Percentiles rank a stretch among this genome's conserved stretches.
phyloP scores from a whole-genome alignment of 2,113 vertebrate genomes.

The Scalopus aquaticus region DNA sequence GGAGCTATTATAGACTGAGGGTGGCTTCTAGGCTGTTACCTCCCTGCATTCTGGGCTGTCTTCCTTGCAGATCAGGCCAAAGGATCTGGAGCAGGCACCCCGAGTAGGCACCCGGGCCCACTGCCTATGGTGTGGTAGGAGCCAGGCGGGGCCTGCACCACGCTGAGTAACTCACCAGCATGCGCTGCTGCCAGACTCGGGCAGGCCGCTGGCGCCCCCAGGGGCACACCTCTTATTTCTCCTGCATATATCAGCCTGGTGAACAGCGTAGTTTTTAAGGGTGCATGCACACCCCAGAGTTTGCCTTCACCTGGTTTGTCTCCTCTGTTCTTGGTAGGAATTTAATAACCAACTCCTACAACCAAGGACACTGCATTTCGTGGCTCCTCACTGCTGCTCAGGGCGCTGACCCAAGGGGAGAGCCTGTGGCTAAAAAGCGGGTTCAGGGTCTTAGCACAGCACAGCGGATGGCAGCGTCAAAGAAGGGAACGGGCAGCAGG shows the following conservation, averaged over 20 bases:
- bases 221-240: background rate
- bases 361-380: background rate
- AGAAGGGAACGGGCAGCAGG: background rate
- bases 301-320: background rate
- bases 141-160: accelerated
- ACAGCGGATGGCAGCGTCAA: accelerated
- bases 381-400: background rate
- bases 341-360: background rate
- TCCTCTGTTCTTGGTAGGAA: background rate
- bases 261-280: accelerated
- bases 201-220: background rate
- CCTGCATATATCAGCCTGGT: accelerated
- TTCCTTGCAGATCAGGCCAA: accelerated
- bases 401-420: background rate
- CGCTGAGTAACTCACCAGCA: background rate
- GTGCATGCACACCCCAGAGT: too few species aligned
- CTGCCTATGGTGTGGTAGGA: too few species aligned
- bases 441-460: background rate
- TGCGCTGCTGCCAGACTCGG: accelerated
- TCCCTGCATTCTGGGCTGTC: background rate
- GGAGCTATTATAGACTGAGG: accelerated
- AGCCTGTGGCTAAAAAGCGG: background rate
- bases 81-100: background rate
- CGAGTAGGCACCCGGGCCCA: too few species aligned
- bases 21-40: too few species aligned